phyloP scores from a whole-genome alignment of 2,888 invertebrate species.

The Lottia gigantea region DNA sequence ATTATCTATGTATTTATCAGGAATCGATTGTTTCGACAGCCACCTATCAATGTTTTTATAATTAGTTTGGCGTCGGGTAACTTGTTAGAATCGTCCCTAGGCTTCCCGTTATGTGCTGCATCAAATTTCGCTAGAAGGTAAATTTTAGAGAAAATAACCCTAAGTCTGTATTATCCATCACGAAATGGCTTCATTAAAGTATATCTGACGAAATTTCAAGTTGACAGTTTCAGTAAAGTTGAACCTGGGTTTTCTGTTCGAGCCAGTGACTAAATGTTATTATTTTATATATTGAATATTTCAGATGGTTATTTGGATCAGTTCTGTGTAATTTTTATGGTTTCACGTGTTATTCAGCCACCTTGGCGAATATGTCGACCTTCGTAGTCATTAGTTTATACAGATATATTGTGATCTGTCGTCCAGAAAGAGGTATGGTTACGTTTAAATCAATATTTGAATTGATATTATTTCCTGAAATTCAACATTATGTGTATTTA shows the following conservation, averaged over 20 bases:
- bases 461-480: too few species aligned
- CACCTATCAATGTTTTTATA: slow-evolving; percentile 24
- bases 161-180: too few species aligned
- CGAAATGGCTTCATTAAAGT: neutral
- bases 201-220: too few species aligned
- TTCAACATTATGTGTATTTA: too few species aligned
- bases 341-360: slow-evolving; percentile 26
- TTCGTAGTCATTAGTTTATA: slow-evolving; percentile 26
- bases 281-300: neutral
- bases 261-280: too few species aligned
- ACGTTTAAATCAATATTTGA: too few species aligned
- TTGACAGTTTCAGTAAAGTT: too few species aligned
- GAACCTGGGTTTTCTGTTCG: too few species aligned
- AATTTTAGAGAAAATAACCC: too few species aligned
- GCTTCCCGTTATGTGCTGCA: slow-evolving; percentile 25
- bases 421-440: slow-evolving; percentile 13
- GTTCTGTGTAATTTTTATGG: slow-evolving; percentile 28
- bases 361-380: slow-evolving; percentile 25
- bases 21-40: slow-evolving; percentile 18
- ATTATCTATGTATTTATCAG: slow-evolving; percentile 14
- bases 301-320: slow-evolving; percentile 30
- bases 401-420: slow-evolving; percentile 27
- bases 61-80: slow-evolving; percentile 22
- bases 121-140: slow-evolving; percentile 27
- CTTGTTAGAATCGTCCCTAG: slow-evolving; percentile 25